phyloP scores from a whole-genome alignment of 2,888 invertebrate genomes.

The Creontiades dilutus region DNA sequence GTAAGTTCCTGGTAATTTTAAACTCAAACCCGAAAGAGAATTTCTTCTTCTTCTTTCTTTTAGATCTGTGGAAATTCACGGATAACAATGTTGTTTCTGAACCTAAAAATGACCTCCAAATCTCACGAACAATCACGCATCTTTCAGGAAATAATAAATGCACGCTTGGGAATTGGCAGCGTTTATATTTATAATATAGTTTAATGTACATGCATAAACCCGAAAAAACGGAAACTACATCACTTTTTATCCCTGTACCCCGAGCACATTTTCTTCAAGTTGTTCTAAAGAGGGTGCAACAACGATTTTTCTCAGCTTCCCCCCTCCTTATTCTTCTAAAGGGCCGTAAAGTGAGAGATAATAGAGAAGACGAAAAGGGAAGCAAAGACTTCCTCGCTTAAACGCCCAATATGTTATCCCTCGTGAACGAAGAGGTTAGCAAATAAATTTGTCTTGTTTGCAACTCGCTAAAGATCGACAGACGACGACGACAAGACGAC shows the following conservation, averaged over 20 bases:
- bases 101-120: too few relatives aligned
- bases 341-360: constrained; percentile 14
- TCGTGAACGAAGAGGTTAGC: neutral
- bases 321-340: neutral
- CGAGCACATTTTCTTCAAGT: neutral
- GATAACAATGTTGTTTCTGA: too few relatives aligned
- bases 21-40: too few relatives aligned
- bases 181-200: too few relatives aligned
- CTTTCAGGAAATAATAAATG: too few relatives aligned
- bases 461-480: too few relatives aligned
- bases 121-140: too few relatives aligned
- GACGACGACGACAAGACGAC: too few relatives aligned
- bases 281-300: neutral
- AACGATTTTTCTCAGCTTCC: neutral
- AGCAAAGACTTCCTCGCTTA: neutral
- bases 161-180: too few relatives aligned
- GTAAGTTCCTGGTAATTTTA: too few relatives aligned
- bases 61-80: too few relatives aligned
- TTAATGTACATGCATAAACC: neutral
- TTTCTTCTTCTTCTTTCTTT: too few relatives aligned
- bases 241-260: neutral
- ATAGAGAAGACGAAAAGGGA: constrained; percentile 1
- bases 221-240: neutral
- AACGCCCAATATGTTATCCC: neutral
- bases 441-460: neutral